Conservation (phyloP, 2,797 vertebrate genomes). For the Poeciliopsis presidionis region DNA sequence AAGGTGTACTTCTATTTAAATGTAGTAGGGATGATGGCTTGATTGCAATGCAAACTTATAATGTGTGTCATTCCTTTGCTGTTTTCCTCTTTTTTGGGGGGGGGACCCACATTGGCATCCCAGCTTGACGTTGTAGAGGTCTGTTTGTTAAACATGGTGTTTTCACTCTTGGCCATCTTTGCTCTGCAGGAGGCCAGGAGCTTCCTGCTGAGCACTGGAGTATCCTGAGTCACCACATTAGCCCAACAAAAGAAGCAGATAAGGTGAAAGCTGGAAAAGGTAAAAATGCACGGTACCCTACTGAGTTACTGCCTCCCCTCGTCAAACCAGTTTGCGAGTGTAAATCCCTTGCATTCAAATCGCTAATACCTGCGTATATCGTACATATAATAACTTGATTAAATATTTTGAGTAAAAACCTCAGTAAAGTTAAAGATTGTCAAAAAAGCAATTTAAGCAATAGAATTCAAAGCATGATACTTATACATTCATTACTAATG, state of each 20-base stretch:
- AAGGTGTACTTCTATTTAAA: background rate
- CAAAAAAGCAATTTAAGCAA: background rate
- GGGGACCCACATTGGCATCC: constrained; percentile 28
- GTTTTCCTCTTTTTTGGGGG: constrained; percentile 21
- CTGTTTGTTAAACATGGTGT: constrained; percentile 66
- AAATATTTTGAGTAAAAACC: background rate
- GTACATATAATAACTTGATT: background rate
- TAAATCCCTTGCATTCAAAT: background rate
- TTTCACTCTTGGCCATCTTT: constrained; percentile 55
- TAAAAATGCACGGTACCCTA: constrained; percentile 20
- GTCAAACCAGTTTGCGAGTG: background rate
- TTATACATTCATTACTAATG: background rate
- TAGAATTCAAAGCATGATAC: background rate
- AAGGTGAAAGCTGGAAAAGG: constrained; percentile 43
- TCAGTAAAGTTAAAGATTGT: background rate
- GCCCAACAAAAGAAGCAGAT: constrained; percentile 77
- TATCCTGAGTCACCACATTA: constrained; percentile 76
- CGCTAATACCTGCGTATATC: background rate
- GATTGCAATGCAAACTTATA: background rate
- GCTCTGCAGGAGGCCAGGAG: constrained; percentile 78
- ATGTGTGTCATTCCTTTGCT: constrained; percentile 18
- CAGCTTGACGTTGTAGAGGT: constrained; percentile 57
- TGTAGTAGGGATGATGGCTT: constrained; percentile 12
- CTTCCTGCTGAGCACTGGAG: constrained; percentile 65
- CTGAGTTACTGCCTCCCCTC: constrained; percentile 18